phyloP scores from a whole-genome alignment of 2,113 vertebrate species.

The Chrysemys picta region DNA sequence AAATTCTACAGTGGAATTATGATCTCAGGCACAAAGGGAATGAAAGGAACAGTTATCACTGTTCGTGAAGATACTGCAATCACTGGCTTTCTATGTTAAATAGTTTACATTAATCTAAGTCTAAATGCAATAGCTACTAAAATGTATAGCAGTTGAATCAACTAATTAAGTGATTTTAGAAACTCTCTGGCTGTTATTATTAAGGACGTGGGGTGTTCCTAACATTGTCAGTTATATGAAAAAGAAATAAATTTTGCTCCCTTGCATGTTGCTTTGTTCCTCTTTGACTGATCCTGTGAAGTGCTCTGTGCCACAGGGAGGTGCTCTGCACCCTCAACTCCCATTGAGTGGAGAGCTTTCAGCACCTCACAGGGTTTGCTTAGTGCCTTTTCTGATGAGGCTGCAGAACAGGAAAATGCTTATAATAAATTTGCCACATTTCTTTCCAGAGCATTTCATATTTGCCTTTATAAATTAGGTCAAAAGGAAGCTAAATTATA shows the following conservation, averaged over 20 bases:
- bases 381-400: not conserved
- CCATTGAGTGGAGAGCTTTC: not conserved
- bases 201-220: not conserved
- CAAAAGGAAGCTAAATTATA: not conserved
- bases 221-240: not conserved
- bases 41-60: not conserved
- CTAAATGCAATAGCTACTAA: not conserved
- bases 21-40: not conserved
- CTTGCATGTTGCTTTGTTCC: not conserved
- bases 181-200: not conserved
- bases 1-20: not conserved
- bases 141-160: not conserved
- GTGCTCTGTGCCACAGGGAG: not conserved
- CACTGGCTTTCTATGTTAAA: not conserved
- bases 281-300: not conserved
- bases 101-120: not conserved
- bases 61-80: not conserved
- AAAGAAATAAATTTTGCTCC: not conserved
- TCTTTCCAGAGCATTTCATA: not conserved
- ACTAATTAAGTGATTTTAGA: not conserved
- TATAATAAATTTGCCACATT: not conserved
- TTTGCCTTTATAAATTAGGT: rapidly evolving
- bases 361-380: not conserved
- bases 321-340: not conserved
- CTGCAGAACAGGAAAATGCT: not conserved